A percentile compares a stretch with the other conserved stretches of the same genome.
Conservation (phyloP, 2,113 vertebrate genomes). For the Lagopus muta region DNA sequence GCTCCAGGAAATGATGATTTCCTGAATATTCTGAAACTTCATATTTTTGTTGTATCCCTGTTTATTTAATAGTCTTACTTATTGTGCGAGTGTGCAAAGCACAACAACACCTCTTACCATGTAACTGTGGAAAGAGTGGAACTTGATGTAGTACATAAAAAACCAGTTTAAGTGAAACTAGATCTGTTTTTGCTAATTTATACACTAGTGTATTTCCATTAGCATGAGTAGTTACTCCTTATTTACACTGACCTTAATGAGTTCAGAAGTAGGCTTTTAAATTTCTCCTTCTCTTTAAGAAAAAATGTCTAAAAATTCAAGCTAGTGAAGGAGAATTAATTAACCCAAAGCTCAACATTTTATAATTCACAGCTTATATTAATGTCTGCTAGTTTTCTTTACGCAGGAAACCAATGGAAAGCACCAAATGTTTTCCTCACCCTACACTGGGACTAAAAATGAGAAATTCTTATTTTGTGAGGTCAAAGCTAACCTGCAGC, state of each 20-base stretch:
- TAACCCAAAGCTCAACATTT: neutral
- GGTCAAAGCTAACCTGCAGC: neutral
- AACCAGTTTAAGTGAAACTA: neutral
- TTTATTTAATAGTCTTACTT: constrained; percentile 36
- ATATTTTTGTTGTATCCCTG: constrained; percentile 50
- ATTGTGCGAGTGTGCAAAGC: constrained; percentile 21
- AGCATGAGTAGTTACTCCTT: neutral
- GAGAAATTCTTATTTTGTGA: neutral
- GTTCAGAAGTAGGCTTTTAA: constrained; percentile 36
- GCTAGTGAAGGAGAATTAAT: neutral
- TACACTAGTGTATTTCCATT: constrained; percentile 43
- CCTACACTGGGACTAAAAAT: neutral
- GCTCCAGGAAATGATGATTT: constrained; percentile 67
- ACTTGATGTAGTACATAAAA: neutral
- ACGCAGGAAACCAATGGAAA: neutral
- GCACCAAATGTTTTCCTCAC: neutral
- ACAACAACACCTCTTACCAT: neutral
- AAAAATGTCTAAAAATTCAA: constrained; percentile 15
- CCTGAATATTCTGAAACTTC: constrained; percentile 67
- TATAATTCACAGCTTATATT: constrained; percentile 24
- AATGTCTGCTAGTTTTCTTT: neutral
- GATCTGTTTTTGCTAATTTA: constrained; percentile 38
- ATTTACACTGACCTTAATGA: constrained; percentile 34
- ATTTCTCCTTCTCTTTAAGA: constrained; percentile 13
- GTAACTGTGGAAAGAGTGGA: neutral